Evolutionary conservation across 2,113 vertebrate genomes (phyloP), one percentile per base, ranked within the genome.

Genomic region (Alethe diademata): DNA sequence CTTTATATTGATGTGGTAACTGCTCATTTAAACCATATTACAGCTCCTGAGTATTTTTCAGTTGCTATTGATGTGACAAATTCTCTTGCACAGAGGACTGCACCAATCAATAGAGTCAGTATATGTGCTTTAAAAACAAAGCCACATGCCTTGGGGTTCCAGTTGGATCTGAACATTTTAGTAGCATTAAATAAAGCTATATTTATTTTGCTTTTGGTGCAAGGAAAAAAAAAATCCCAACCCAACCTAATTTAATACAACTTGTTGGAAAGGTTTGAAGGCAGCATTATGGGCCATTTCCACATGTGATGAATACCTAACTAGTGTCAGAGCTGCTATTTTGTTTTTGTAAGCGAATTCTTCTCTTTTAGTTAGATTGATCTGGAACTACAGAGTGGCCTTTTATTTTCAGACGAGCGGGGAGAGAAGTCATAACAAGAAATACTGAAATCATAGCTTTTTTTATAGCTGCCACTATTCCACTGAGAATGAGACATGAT

Each of bases 121-220:
- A 91, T 96, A 94, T 97, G 96, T 79, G 78, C 94, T 95, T 95
- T 95, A 96, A 94, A 86, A 95, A 95, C 95, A 92, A 95, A 97
- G 80, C 93, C 91, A 82, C 78, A 73, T 93, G 97, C 97, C 97
- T 98, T 96, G 93, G 88, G 88, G 92, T 97, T 93, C 93, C 95
- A 97, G 95, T 84, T 97, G 96, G 96, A 97, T 97, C 84, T 75
- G 93, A 98, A 95, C 92, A 47, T 97, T 97, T 97, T 97, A 96
- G 93, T 57, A 96, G 71, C 90, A 95, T 97, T 97, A 97, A 98
- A 98, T 97, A 97, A 97, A 97, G 90, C 91, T 93, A 80, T 97
- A 98, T 97, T 98, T 97, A 97, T 98, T 97, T 98, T 96, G 90
- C 96, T 97, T 97, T 98, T 94, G 95, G 97, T 97, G 87, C 82